These are phyloP conservation scores for Ylistrum balloti DNA, from an alignment of 1,140 invertebrate genomes.

Conservation along the genomic window DNA sequence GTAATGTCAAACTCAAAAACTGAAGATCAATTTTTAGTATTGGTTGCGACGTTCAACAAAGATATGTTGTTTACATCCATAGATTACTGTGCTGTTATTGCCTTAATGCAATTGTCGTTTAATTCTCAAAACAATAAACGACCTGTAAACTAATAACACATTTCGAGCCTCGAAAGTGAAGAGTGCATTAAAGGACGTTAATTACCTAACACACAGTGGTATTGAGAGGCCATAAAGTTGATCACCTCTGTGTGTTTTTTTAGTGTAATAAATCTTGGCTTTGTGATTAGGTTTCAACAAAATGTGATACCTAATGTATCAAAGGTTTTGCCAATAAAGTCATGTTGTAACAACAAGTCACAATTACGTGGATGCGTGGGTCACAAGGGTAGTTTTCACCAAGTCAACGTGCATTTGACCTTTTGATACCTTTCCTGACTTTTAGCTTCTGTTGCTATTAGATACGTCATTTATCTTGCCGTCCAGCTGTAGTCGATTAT, in stretches of 20 bases:
- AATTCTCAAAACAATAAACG: constrained; percentile 23
- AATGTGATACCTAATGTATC: constrained; percentile 31
- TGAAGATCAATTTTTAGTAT: background rate
- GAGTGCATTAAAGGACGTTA: constrained; percentile 33
- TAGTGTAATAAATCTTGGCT: constrained; percentile 11
- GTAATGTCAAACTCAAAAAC: background rate
- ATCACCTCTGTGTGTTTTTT: constrained; percentile 27
- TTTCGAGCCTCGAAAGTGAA: constrained; percentile 9
- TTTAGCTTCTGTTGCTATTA: background rate
- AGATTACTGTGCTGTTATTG: background rate
- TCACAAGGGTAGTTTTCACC: background rate
- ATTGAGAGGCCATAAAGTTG: constrained; percentile 10
- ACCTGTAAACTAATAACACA: constrained; percentile 8
- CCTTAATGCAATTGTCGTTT: constrained; percentile 29
- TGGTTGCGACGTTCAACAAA: constrained; percentile 23
- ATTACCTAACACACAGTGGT: background rate
- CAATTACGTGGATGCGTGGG: constrained; percentile 1
- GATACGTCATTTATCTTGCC: background rate
- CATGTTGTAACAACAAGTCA: background rate
- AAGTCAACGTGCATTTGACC: background rate
- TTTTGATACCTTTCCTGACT: background rate
- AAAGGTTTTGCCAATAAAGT: constrained; percentile 38
- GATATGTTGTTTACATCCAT: constrained; percentile 29
- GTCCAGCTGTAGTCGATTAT: background rate
- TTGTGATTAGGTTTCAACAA: constrained; percentile 34